Percentiles rank a stretch among this genome's conserved stretches.
These are phyloP conservation scores for Apamea monoglypha DNA, from an alignment of 2,888 invertebrate genomes.

Conservation along the genomic window DNA sequence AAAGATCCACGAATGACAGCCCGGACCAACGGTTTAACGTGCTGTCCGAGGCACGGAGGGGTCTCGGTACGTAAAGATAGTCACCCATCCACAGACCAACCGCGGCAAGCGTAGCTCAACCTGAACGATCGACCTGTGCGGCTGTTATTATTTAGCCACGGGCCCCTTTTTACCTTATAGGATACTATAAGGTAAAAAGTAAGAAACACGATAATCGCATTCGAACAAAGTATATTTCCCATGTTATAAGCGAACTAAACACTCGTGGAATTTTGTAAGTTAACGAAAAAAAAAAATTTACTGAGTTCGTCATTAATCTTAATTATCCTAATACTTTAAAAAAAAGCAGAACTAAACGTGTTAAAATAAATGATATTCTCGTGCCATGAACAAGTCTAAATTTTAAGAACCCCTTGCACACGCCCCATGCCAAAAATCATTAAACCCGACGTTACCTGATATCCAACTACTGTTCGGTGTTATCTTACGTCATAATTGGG, in stretches of 20 bases:
- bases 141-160: no score
- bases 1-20: no score
- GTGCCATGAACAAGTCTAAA: constrained; percentile 71
- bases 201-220: not conserved
- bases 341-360: constrained; percentile 1
- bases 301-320: constrained; percentile 4
- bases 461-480: constrained; percentile 79
- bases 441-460: constrained; percentile 66
- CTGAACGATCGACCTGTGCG: no score
- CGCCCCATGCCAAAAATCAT: constrained; percentile 77
- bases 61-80: no score
- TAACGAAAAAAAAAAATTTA: not conserved
- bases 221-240: not conserved
- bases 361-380: constrained; percentile 8
- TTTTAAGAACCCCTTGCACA: constrained; percentile 64
- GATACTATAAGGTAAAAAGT: not conserved
- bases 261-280: not conserved
- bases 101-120: no score
- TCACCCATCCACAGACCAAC: no score
- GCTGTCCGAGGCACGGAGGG: no score
- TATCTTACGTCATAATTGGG: constrained; percentile 82
- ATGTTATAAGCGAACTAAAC: no score
- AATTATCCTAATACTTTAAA: not conserved
- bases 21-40: no score
- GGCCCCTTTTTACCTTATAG: no score